Percentiles rank a stretch among this genome's conserved stretches.
phyloP scores from a whole-genome alignment of 1,140 invertebrate species.

The Euura saliciscinereae region DNA sequence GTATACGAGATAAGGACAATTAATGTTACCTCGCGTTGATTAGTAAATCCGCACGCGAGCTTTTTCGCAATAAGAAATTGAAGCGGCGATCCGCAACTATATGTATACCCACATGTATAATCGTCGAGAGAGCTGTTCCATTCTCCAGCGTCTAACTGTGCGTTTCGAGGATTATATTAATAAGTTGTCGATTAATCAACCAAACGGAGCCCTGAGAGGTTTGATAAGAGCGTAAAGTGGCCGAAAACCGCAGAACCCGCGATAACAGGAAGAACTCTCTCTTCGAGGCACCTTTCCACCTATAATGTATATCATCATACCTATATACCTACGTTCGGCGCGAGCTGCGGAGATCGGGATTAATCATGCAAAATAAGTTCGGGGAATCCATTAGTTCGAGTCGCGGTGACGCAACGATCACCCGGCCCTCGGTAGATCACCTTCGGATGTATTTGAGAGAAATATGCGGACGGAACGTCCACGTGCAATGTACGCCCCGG shows the following conservation, averaged over 20 bases:
- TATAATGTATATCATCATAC: not conserved
- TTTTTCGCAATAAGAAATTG: not conserved
- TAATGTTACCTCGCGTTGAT: constrained; percentile 51
- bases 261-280: not conserved
- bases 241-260: constrained; percentile 20
- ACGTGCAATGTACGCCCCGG: too few species aligned
- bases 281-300: not conserved
- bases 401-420: not conserved
- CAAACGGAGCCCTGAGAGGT: constrained; percentile 29
- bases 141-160: not conserved
- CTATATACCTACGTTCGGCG: too few species aligned
- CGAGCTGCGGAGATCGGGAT: constrained; percentile 32
- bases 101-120: not conserved
- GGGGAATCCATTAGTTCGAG: constrained; percentile 52
- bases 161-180: constrained; percentile 32
- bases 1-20: constrained; percentile 47
- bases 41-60: constrained; percentile 38
- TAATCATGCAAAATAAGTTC: constrained; percentile 56
- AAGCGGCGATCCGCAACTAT: not conserved
- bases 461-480: too few species aligned
- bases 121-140: not conserved
- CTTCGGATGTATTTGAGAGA: too few species aligned
- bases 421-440: too few species aligned
- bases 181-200: constrained; percentile 27
- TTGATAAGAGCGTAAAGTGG: constrained; percentile 39